Base-by-base conservation (phyloP, 2,113 vertebrate species). In the Pavo muticus region DNA sequence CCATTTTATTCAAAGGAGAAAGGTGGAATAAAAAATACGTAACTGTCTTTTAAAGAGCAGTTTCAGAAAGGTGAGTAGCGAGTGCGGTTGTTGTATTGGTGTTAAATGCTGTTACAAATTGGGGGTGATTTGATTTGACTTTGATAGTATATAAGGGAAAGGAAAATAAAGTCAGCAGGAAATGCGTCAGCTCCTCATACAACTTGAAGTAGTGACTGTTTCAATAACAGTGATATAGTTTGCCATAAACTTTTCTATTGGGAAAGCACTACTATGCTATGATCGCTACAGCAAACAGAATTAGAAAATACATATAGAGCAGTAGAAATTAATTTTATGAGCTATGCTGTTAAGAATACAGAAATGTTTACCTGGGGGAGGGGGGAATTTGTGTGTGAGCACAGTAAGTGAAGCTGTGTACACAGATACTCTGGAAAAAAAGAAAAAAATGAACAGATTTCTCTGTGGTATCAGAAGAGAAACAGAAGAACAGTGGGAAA, bases 161-260 rank as follows among this genome's bases (percentile, higher is more conserved):
- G 67, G 86, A 96, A 95, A 94, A 95, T 57, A 57, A 91, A 95
- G 68, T 80, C 88, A 87, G 67, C 78, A 87, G 79, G 63, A 95
- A 93, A 96, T 11, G 24, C 91, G 90, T 95, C 97, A 84, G 64
- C 94, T 93, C 78, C 60, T 92, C 86, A 77, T 18, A 44, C 3
- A 50, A 91, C 84, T 91, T 87, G 77, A 94, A 94, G 47, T 1
- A 14, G 67, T 48, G 92, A 96, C 94, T 90, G 85, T 93, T 92
- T 73, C 87, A 87, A 78, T 76, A 64, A 84, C 86, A 83, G 78
- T 89, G 94, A 95, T 65, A 25, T 15, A 61, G 57, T 89, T 95
- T 90, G 84, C 82, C 84, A 89, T 86, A 69, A 95, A 94, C 60
- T 52, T 80, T 92, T 92, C 88, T 84, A 19, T 44, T 67, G 91